Evolutionary conservation across 1,140 invertebrate genomes (phyloP).

Genomic region (Heliconius congener): DNA sequence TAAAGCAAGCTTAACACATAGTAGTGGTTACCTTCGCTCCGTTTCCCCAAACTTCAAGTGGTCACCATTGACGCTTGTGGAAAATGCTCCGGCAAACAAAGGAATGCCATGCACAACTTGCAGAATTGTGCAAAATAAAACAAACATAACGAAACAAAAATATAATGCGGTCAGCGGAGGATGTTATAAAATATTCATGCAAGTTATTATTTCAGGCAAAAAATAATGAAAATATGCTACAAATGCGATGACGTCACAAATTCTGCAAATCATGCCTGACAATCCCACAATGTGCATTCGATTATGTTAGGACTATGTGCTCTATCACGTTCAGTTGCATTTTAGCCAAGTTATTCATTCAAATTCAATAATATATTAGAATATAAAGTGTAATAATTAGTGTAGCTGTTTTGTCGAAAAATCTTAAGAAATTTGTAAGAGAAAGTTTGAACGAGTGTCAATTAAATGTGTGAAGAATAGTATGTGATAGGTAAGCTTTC

Average conservation of each 20-base stretch:
- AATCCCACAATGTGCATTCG: conserved; percentile 30
- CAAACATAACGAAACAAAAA: conserved; percentile 23
- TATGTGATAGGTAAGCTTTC: background rate
- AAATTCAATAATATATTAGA: background rate
- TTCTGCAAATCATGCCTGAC: conserved; percentile 47
- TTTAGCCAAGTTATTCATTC: background rate
- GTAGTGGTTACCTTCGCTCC: conserved; percentile 14
- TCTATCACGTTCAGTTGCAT: conserved; percentile 32
- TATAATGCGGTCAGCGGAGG: conserved; percentile 33
- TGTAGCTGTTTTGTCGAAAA: background rate
- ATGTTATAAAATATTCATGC: conserved; percentile 37
- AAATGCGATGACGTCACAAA: conserved; percentile 40
- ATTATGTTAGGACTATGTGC: conserved; percentile 8
- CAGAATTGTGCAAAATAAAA: conserved; percentile 41
- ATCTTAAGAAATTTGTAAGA: background rate
- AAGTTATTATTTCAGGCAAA: conserved; percentile 38
- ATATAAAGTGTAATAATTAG: background rate
- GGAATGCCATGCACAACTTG: conserved; percentile 41
- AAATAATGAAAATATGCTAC: conserved; percentile 30
- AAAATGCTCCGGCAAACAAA: conserved; percentile 23
- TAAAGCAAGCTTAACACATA: conserved; percentile 41
- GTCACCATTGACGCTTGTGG: conserved; percentile 27
- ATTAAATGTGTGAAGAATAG: background rate
- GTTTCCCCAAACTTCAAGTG: conserved; percentile 32
- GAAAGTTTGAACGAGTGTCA: background rate